Evolutionary conservation across 1,140 invertebrate species (phyloP), one percentile per base, ranked within the genome.

Genomic region (Heliconius nattereri): DNA sequence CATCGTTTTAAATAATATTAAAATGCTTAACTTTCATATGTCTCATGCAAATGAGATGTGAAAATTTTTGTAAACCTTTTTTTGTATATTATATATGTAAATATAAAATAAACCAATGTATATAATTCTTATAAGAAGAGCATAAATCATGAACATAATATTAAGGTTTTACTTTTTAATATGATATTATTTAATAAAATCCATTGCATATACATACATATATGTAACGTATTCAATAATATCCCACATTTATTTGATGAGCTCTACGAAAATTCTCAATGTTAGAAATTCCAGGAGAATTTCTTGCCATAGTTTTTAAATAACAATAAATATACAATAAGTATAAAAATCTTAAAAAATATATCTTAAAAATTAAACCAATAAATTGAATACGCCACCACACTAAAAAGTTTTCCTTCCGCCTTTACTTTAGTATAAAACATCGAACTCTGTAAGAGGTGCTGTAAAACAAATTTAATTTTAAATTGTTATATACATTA

Each of bases 391-490:
- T 66, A 29, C 9, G 23, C 23, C 23, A 11, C 60, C 60, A 66
- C 60, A 66, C 3, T 66, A 29, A 66, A 19, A 71, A 71, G 52
- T 23, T 23, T 70, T 45, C 57, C n/a, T 26, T 32, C 7, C 49
- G 20, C 32, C 35, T 29, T 81, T 16, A 40, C 23, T 79, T 71
- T 84, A 91, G 72, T 91, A 91, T 72, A 90, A 85, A 60, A 91
- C 89, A 81, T 91, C 90, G 60, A 85, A 85, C 52, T 87, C 79
- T 80, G 83, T 90, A 79, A 90, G 77, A 32, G 83, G 80, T 54
- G 86, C 88, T 91, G 90, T 26, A 88, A 89, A 83, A 72, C 71
- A 84, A 73, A 72, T 73, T 32, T 35, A 23, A 76, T 23, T 72
- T 11, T 70, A n/a, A 74, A 77, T 71, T 60, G 9, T 66, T 26